These are phyloP conservation scores for cat (Felis catus) DNA, from an alignment of 2,113 vertebrate genomes.

Conservation along the genomic window DNA sequence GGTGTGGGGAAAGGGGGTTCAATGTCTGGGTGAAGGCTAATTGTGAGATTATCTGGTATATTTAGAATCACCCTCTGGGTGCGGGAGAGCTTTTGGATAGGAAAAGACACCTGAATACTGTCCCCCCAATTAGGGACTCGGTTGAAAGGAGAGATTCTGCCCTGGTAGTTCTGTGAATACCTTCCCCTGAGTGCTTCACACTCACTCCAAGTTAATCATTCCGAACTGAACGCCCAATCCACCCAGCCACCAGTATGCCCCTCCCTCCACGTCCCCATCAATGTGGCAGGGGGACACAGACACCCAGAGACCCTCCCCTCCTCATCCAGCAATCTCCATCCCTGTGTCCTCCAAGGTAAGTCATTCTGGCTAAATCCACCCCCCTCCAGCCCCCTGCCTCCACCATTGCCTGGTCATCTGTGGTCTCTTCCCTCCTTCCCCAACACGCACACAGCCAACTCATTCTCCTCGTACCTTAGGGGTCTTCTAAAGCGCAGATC, in stretches of 20 bases:
- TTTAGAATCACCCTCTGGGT: neutral
- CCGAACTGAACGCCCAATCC: neutral
- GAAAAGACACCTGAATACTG: neutral
- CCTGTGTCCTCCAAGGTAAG: neutral
- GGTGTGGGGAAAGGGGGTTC: no score
- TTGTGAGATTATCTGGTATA: neutral
- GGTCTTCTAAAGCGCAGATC: neutral
- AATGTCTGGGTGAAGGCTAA: neutral
- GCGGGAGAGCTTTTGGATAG: neutral
- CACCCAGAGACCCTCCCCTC: neutral
- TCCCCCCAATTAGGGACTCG: neutral
- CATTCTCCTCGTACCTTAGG: no score
- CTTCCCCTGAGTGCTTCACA: neutral
- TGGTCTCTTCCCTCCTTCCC: neutral
- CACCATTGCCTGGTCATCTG: no score
- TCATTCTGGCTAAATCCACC: neutral
- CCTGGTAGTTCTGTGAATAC: conserved; percentile 1
- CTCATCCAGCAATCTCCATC: neutral
- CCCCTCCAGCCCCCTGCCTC: neutral
- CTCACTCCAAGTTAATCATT: neutral
- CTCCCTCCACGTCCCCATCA: neutral
- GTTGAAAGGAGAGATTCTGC: neutral
- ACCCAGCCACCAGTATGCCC: neutral
- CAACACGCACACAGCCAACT: neutral
- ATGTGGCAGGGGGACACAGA: no score